Base-by-base conservation (phyloP, 2,888 invertebrate genomes). In the Calephelis perditalis region DNA sequence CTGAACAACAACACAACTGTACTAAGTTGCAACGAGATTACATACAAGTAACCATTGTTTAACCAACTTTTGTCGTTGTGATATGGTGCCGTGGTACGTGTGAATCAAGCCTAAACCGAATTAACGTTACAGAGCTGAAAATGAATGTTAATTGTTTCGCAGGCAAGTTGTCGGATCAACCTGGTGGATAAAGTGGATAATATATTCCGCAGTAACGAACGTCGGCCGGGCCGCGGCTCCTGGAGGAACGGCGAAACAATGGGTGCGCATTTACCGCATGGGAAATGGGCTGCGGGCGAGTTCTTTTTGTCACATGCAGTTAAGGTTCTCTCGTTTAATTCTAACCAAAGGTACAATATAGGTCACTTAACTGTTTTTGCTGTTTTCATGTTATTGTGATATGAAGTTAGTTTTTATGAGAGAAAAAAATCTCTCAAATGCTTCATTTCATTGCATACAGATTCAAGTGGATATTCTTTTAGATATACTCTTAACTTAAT, bases 131-230 rank as follows among this genome's bases (percentile, higher is more conserved):
- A 49, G 35, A 49, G 35, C 49, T 49, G 49, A 26, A 49, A 49
- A 49, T 49, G 26, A 49, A 49, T 49, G 15, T 49, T 36, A 54
- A 54, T 54, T 54, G 52, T 35, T 7, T 26, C 11, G 10, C 52
- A 26, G 35, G 11, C 35, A 54, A 54, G 35, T 54, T 54, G 52
- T 54, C 52, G 62, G 59, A 60, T 58, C 60, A 60, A 58, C 57
- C 60, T 15, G 55, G 52, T 63, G 63, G 62, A 63, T 57, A 61
- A 60, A 60, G 58, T 62, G 62, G 58, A 56, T 64, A 64, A 60
- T 62, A 62, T 64, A 64, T 64, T 60, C 62, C 12, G 62, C 55
- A n/a, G 59, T 63, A 63, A 63, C 61, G 63, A 63, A 62, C 55
- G 63, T 56, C 46, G 60, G 26, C 57, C 35, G 44, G 54, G 60